Evolutionary conservation across 2,888 invertebrate genomes (phyloP), one percentile per base, ranked within the genome.

Genomic region (Drosophila flavopinicola): DNA sequence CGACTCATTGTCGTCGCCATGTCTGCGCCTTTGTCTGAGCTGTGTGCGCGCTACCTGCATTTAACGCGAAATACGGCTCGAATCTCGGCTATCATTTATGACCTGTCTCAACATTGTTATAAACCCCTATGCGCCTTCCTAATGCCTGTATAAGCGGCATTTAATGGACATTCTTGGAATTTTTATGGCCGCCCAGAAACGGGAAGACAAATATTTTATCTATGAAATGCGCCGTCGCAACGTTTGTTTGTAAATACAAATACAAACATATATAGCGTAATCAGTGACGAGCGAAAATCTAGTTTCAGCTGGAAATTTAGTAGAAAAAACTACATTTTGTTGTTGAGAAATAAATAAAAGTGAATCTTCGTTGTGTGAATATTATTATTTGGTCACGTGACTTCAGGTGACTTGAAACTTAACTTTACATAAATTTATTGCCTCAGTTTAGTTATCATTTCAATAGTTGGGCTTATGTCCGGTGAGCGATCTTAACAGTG

Each of bases 21-120:
- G 73, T 80, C 78, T 78, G 60, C 20, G 57, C 17, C 60, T 54
- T 64, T 65, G 77, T 67, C 29, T 39, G 47, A 15, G 20, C 29
- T 45, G 13, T 27, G 29, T 15, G 30, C 38, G 23, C 41, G 41
- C 51, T 76, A 76, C 76, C 75, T 76, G 75, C 53, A 61, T 30
- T 78, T 64, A 54, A 17, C 24, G 47, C 37, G 42, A 64, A 69
- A 41, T 32, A 60, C 60, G 17, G 73, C 29, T 66, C 48, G 39
- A 65, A 48, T 56, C 45, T 17, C 53, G 29, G 54, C 63, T 52
- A 58, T 45, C 49, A 53, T 63, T 75, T 59, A 45, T 66, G 75
- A 78, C 75, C 75, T 78, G 78, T 65, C 78, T 61, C 61, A 76
- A 76, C 75, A 78, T 9, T 29, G 32, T 44, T 38, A n/a, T 1